These are phyloP conservation scores for Rhyacichthys aspro DNA, from an alignment of 2,797 vertebrate genomes.

Conservation along the genomic window DNA sequence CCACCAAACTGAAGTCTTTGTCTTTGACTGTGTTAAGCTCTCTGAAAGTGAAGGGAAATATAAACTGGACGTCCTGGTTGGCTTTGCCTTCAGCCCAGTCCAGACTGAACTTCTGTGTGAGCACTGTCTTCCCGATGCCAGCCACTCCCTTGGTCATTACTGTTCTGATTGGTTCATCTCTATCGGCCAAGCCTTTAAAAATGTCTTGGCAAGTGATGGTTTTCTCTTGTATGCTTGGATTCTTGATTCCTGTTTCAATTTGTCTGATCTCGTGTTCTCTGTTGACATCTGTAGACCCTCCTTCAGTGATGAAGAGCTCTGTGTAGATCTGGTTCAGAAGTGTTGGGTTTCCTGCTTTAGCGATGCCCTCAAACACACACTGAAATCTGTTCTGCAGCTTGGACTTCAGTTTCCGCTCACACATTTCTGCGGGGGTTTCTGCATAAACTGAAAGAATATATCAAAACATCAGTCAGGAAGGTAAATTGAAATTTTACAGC, in stretches of 20 bases:
- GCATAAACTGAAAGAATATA: slow-evolving; percentile 5
- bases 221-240: not conserved
- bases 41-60: slow-evolving; percentile 44
- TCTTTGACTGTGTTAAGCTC: slow-evolving; percentile 41
- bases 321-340: slow-evolving; percentile 43
- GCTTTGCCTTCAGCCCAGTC: slow-evolving; percentile 52
- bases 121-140: slow-evolving; percentile 43
- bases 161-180: slow-evolving; percentile 25
- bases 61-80: slow-evolving; percentile 25
- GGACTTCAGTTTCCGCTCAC: slow-evolving; percentile 31
- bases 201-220: slow-evolving; percentile 26
- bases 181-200: slow-evolving; percentile 21
- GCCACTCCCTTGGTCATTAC: slow-evolving; percentile 47
- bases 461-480: too few species aligned
- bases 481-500: too few species aligned
- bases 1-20: slow-evolving; percentile 35
- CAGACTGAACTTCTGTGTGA: slow-evolving; percentile 44
- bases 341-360: slow-evolving; percentile 20
- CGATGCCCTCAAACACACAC: slow-evolving; percentile 37
- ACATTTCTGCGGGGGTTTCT: slow-evolving; percentile 20
- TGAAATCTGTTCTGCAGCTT: slow-evolving; percentile 30
- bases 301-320: slow-evolving; percentile 35
- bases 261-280: slow-evolving; percentile 28
- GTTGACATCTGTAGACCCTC: slow-evolving; percentile 7
- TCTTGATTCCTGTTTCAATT: slow-evolving; percentile 20